These are phyloP conservation scores for Urocyon cinereoargenteus DNA, from an alignment of 2,797 vertebrate species.

Conservation along the genomic window DNA sequence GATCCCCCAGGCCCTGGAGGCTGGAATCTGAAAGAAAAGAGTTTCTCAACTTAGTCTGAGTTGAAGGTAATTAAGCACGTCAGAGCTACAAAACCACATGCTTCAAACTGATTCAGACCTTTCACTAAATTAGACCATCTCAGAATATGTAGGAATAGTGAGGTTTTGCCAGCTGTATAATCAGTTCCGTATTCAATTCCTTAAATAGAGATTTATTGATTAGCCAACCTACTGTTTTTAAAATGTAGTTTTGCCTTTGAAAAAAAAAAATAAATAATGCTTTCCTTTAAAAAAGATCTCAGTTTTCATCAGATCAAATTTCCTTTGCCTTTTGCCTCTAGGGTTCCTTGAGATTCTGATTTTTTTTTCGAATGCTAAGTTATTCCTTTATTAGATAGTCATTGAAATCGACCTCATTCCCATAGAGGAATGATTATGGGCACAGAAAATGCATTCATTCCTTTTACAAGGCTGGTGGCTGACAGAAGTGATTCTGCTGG, in stretches of 20 bases:
- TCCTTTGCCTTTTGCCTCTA: conserved; percentile 70
- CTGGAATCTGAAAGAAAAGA: conserved; percentile 23
- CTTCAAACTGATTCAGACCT: conserved; percentile 63
- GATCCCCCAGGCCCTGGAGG: background rate
- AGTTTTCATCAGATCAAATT: conserved; percentile 76
- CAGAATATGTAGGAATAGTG: background rate
- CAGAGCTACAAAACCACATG: conserved; percentile 42
- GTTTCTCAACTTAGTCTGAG: background rate
- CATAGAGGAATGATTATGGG: conserved; percentile 68
- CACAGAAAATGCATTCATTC: conserved; percentile 66
- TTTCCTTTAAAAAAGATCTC: conserved; percentile 49
- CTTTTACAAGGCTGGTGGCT: conserved; percentile 67
- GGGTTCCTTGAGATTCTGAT: conserved; percentile 51
- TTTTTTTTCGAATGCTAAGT: conserved; percentile 72
- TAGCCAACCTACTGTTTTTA: conserved; percentile 64
- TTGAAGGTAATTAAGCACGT: conserved; percentile 62
- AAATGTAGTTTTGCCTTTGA: conserved; percentile 61
- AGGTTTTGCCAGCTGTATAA: conserved; percentile 46
- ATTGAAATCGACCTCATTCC: conserved; percentile 79
- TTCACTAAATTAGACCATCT: conserved; percentile 53
- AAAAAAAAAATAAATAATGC: conserved; percentile 42
- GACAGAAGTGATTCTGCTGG: conserved; percentile 59
- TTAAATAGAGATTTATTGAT: conserved; percentile 70
- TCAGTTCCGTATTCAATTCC: conserved; percentile 44
- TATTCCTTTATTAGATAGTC: conserved; percentile 81